Evolutionary conservation across 2,113 vertebrate genomes (phyloP), one percentile per base, ranked within the genome.

Genomic region (Thermophis baileyi): DNA sequence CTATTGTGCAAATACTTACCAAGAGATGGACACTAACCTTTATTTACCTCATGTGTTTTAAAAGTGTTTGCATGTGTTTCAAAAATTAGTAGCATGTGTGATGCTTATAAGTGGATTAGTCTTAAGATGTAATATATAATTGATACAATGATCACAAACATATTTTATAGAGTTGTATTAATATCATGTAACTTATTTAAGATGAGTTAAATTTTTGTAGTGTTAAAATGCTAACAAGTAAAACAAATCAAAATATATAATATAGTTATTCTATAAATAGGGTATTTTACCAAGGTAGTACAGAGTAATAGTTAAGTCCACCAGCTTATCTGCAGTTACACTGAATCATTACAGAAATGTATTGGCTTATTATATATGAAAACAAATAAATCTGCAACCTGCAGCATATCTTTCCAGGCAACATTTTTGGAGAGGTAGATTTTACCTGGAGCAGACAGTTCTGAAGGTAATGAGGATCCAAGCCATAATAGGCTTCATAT

Each of bases 201-300:
- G 18, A 55, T 53, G 18, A 47, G 90, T 93, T 95, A 2, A 25
- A 46, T 12, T 50, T 53, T 53, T n/a, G 10, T 30, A 12, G 0
- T 46, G 14, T 87, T 94, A 89, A 24, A 93, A 96, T 96, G 87
- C 95, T 97, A 97, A 97, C 93, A 94, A 94, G 97, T 97, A 97
- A 94, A 93, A 85, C 91, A 91, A 95, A 93, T 0, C 93, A 91
- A 93, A 93, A 86, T 93, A 20, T 90, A 30, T 53, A 11, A 30
- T 92, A 63, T 94, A 93, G 89, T 86, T 94, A 4, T 57, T 94
- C 92, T 93, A 90, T 49, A 88, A 94, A 50, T 49, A 93, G 60
- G 11, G 46, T 88, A 49, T 89, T 1, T 0, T 57, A 0, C 46
- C 94, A 30, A 95, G 93, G 60, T 18, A 25, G 6, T 12, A 35